Evolutionary conservation across 2,888 invertebrate species (phyloP).

Genomic region (Pyrrhosoma nymphula): DNA sequence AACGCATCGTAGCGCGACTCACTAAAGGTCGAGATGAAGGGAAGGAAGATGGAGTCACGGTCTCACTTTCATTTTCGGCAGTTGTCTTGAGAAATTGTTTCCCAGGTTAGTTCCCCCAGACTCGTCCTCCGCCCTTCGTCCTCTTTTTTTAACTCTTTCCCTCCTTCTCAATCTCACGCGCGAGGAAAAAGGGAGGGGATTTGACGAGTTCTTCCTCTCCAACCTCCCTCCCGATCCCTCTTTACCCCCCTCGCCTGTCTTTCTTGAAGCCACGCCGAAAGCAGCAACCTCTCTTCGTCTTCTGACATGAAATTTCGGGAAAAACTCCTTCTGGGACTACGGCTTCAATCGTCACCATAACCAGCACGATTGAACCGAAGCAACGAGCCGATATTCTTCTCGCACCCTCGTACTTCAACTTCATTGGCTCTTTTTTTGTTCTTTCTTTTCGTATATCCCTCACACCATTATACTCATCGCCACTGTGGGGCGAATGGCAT

Average conservation of each 20-base stretch:
- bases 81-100: slow-evolving; percentile 53
- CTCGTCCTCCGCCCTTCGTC: slow-evolving; percentile 28
- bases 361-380: neutral
- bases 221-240: neutral
- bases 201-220: neutral
- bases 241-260: neutral
- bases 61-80: slow-evolving; percentile 54
- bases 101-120: slow-evolving; percentile 20
- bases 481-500: too few relatives aligned
- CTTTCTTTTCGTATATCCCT: neutral
- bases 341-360: neutral
- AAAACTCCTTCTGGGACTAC: neutral
- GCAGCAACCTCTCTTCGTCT: neutral
- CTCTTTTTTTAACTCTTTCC: slow-evolving; percentile 32
- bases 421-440: neutral
- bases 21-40: neutral
- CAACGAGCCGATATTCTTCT: neutral
- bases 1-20: neutral
- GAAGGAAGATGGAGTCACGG: neutral
- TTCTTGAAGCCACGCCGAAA: neutral
- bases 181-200: neutral
- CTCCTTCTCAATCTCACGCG: neutral
- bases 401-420: too few relatives aligned
- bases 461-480: too few relatives aligned
- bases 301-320: neutral